Conservation (phyloP, 2,113 vertebrate species). For the Microcebus lehilahytsara region DNA sequence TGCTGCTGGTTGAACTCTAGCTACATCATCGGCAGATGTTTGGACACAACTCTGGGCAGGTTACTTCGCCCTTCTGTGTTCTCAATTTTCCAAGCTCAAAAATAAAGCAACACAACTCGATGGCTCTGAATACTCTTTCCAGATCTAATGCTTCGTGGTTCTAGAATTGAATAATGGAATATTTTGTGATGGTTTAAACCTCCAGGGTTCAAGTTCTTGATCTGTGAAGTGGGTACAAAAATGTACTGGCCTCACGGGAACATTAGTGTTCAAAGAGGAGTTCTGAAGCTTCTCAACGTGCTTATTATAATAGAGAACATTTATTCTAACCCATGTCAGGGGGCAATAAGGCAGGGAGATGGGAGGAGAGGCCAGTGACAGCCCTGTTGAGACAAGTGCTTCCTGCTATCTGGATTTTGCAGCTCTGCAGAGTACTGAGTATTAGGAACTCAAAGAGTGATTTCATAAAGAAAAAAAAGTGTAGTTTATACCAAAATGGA, state of each 20-base stretch:
- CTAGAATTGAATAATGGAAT: not conserved
- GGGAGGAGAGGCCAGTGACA: not conserved
- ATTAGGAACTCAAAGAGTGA: slow-evolving; percentile 81
- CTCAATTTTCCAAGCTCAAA: not conserved
- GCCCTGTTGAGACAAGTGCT: slow-evolving; percentile 13
- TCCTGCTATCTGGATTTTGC: slow-evolving; percentile 59
- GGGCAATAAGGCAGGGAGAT: not conserved
- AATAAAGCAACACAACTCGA: not conserved
- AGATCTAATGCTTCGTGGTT: not conserved
- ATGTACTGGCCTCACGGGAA: not conserved
- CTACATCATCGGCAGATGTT: fast-evolving
- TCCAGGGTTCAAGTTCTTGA: not conserved
- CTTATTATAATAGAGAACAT: not conserved
- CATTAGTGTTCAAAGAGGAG: not conserved
- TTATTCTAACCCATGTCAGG: fast-evolving
- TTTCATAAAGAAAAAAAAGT: slow-evolving; percentile 87
- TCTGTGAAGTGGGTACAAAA: not conserved
- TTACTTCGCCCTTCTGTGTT: fast-evolving
- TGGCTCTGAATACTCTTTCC: not conserved
- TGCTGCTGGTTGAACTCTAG: too few relatives aligned
- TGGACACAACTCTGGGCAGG: fast-evolving
- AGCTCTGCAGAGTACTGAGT: slow-evolving; percentile 77
- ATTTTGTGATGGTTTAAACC: not conserved
- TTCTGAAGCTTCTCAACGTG: not conserved
- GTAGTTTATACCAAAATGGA: slow-evolving; percentile 87